Evolutionary conservation across 2,888 invertebrate genomes (phyloP).

Genomic region (Apodemia zela): DNA sequence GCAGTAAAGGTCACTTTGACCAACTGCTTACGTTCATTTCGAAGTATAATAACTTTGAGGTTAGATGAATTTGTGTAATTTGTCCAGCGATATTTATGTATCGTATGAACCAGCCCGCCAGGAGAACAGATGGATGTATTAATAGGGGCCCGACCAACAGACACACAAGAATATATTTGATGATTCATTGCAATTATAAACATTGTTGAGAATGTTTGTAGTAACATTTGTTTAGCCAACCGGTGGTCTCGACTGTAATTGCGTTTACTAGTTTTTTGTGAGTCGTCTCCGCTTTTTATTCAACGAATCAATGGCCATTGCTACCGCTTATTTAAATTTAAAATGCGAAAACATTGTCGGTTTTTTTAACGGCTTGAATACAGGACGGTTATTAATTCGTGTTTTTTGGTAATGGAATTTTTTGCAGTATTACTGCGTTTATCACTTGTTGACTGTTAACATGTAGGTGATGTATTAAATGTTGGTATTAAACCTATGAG

Average conservation of each 20-base stretch:
- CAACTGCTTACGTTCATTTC: too few species aligned
- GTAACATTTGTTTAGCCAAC: background rate
- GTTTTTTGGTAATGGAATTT: background rate
- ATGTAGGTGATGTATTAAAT: too few species aligned
- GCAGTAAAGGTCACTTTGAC: too few species aligned
- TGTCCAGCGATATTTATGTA: too few species aligned
- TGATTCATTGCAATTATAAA: constrained; percentile 1
- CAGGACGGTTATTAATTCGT: too few species aligned
- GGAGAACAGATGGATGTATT: background rate
- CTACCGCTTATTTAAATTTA: background rate
- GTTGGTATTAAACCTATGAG: too few species aligned
- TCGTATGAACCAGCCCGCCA: background rate
- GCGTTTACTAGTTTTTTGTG: background rate
- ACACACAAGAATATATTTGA: background rate
- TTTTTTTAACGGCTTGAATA: background rate
- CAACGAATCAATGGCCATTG: background rate
- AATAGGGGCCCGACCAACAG: background rate
- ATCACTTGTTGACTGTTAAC: background rate
- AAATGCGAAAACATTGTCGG: background rate
- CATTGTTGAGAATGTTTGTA: background rate
- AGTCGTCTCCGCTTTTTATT: background rate
- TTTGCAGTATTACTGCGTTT: background rate
- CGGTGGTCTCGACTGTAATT: constrained; percentile 1
- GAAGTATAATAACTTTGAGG: too few species aligned
- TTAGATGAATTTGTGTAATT: too few species aligned